Percentiles rank a stretch among this genome's conserved stretches.
Evolutionary conservation across 2,113 vertebrate species (phyloP).

Genomic region (Cynoglossus semilaevis): DNA sequence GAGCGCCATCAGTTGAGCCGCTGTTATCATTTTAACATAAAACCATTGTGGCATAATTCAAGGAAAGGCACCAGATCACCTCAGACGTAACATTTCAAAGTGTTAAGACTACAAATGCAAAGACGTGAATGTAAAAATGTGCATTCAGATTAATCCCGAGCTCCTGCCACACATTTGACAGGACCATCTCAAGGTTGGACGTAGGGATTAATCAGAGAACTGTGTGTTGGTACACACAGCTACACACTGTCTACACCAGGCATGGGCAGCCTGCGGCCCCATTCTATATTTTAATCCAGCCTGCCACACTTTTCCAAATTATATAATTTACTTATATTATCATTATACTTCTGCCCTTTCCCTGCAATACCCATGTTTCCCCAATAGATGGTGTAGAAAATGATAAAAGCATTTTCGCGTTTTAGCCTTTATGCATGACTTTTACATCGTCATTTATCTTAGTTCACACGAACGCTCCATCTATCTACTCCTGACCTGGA

Average conservation of each 20-base stretch:
- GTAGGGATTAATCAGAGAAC: constrained; percentile 60
- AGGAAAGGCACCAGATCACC: constrained; percentile 78
- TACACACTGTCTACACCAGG: constrained; percentile 43
- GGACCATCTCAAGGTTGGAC: constrained; percentile 47
- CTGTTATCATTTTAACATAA: constrained; percentile 56
- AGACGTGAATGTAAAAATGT: constrained; percentile 61
- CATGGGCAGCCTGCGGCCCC: too few species aligned
- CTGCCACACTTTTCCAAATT: too few species aligned
- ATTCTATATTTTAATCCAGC: too few species aligned
- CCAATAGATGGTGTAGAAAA: too few species aligned
- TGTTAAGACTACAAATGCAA: constrained; percentile 77
- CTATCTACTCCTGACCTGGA: too few species aligned
- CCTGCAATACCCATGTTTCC: too few species aligned
- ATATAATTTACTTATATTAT: too few species aligned
- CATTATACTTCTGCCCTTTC: too few species aligned
- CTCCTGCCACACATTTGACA: constrained; percentile 59
- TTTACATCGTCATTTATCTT: too few species aligned
- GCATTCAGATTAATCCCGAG: constrained; percentile 66
- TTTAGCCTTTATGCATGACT: too few species aligned
- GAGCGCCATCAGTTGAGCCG: constrained; percentile 36
- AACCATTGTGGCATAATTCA: constrained; percentile 68
- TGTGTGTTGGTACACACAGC: constrained; percentile 55
- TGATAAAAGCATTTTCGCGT: too few species aligned
- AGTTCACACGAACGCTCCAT: too few species aligned
- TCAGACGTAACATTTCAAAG: constrained; percentile 71